These are phyloP conservation scores for Trilocha varians DNA, from an alignment of 2,888 invertebrate genomes.

Conservation along the genomic window DNA sequence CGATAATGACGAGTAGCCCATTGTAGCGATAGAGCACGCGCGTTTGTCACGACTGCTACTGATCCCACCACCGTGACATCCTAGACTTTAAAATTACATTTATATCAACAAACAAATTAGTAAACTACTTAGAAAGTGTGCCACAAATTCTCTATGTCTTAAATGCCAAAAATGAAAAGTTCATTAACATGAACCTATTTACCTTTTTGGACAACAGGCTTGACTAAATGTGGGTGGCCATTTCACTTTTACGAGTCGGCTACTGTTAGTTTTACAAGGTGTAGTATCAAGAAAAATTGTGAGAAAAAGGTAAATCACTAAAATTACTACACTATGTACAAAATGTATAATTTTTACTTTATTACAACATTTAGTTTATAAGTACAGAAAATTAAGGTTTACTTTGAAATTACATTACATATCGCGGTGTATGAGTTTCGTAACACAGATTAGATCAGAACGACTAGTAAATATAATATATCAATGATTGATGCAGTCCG, in stretches of 20 bases:
- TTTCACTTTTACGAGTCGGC: conserved; percentile 15
- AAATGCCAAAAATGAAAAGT: conserved; percentile 1
- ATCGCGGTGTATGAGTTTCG: neutral
- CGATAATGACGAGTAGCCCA: conserved; percentile 64
- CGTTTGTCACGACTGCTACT: conserved; percentile 48
- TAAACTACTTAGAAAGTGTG: neutral
- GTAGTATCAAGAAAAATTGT: too few relatives aligned
- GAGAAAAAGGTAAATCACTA: too few relatives aligned
- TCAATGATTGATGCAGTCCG: conserved; percentile 13
- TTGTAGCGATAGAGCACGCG: conserved; percentile 59
- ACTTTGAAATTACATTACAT: neutral
- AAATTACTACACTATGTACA: too few relatives aligned
- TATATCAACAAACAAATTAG: neutral
- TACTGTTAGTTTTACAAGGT: neutral
- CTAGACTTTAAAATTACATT: neutral
- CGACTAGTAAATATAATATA: neutral
- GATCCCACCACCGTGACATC: conserved; percentile 15
- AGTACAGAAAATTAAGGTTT: too few relatives aligned
- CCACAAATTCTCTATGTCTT: neutral
- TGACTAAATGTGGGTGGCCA: neutral
- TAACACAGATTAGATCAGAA: neutral
- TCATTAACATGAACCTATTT: neutral
- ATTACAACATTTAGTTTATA: too few relatives aligned
- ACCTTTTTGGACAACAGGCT: neutral
- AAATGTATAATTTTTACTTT: too few relatives aligned